Conservation (phyloP, 2,113 vertebrate genomes). For the Cyprinodon variegatus region DNA sequence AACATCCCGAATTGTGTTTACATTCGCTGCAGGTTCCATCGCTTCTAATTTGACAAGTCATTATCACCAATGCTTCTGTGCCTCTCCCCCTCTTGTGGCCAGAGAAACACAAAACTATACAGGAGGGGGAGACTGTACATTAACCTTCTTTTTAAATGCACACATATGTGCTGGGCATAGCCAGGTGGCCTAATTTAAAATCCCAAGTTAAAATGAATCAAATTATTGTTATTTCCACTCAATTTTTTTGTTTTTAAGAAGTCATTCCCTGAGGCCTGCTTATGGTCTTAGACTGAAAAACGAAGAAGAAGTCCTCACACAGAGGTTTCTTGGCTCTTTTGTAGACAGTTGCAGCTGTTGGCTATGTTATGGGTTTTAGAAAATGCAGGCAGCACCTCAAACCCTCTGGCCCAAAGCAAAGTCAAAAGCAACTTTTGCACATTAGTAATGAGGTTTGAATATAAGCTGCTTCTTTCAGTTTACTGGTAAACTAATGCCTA, state of each 20-base stretch:
- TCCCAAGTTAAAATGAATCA: conserved; percentile 14
- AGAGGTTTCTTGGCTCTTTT: conserved; percentile 29
- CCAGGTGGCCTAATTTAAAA: conserved; percentile 45
- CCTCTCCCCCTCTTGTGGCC: conserved; percentile 53
- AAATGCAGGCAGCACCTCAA: conserved; percentile 14
- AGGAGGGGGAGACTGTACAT: conserved; percentile 42
- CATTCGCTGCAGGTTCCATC: conserved; percentile 77
- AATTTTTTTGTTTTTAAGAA: conserved; percentile 19
- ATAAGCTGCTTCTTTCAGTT: no score
- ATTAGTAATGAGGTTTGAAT: not conserved
- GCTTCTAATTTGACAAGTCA: conserved; percentile 81
- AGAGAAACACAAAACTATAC: conserved; percentile 49
- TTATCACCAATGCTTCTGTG: conserved; percentile 74
- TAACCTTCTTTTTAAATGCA: conserved; percentile 44
- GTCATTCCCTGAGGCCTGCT: conserved; percentile 9
- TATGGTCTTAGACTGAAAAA: conserved; percentile 23
- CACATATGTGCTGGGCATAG: conserved; percentile 32
- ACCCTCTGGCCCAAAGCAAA: conserved; percentile 24
- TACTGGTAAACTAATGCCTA: no score
- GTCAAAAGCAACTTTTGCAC: conserved; percentile 9
- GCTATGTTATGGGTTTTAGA: conserved; percentile 13
- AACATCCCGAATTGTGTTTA: conserved; percentile 77
- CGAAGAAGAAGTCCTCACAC: conserved; percentile 12
- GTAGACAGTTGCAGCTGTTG: conserved; percentile 36
- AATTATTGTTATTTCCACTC: conserved; percentile 36